Base-by-base conservation (phyloP, 2,797 vertebrate genomes). In the Columba guinea region DNA sequence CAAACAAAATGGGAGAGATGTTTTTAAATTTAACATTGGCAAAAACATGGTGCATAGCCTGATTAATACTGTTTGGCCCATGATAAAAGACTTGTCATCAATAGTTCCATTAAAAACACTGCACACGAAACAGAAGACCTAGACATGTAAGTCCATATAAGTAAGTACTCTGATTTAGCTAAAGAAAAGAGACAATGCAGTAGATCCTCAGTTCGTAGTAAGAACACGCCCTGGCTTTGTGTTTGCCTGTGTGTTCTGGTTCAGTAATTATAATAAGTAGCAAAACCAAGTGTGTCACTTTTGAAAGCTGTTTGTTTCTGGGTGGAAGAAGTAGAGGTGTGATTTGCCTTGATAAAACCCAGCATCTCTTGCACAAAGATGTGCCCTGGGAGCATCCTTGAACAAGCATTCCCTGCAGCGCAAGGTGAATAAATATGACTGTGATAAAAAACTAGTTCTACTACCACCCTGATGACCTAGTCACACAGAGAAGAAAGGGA, bases 111-210 rank as follows among this genome's bases (percentile, higher is more conserved):
- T 49, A 46, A 86, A 51, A 78, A 67, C 49, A 65, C 48, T 71
- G 68, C 32, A 30, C 67, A 85, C 5, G 28, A 93, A 90, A 53
- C 8, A 90, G 65, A 70, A 89, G 19, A n/a, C 27, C 59, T 79
- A 55, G 82, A 82, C 78, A 89, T 56, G 79, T 39, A 94, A 88
- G 55, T 65, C 56, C 51, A 51, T 62, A 48, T 32, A 86, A 86
- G 74, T 77, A 87, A 35, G 53, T 88, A 48, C 70, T 77, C 70
- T 93, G 58, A 91, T 95, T 44, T 89, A 88, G 52, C 75, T 90
- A 70, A 84, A 89, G 59, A n/a, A 60, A 82, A 73, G 87, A 71
- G 71, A 77, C 7, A 48, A 86, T 89, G 39, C 21, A 49, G 26
- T 80, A 88, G 67, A 73, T 92, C 84, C 90, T 92, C 49, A 90